Evolutionary conservation across 1,140 invertebrate species (phyloP), one percentile per base, ranked within the genome.

Genomic region (Mylabris phalerata): DNA sequence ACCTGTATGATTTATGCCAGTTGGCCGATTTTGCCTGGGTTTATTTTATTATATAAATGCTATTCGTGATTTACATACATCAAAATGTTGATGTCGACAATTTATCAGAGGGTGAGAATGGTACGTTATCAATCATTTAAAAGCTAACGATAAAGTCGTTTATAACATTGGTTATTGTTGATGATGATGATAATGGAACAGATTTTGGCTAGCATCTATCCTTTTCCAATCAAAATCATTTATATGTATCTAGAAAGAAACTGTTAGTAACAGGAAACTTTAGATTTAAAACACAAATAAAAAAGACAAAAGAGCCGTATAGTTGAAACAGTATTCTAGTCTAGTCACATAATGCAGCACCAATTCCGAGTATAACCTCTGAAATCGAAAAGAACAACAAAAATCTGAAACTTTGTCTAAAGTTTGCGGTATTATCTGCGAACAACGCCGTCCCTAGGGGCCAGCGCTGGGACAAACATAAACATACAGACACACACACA

Each of bases 321-420:
- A 50, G 45, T 48, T 44, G 59, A 41, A 45, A 43, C 47, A 6
- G 48, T 55, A 55, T 50, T 47, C 47, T 46, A 59, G 62, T 61
- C 62, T 50, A 64, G 62, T 64, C 62, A 64, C 62, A 64, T 32
- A 4, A 7, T 32, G 7, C 32, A 32, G 32, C 55, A 64, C 62
- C 45, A 44, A 27, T 6, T 45, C 25, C 58, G 13, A 57, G 57
- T 59, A 64, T 64, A 64, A 59, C 50, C 58, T 50, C 55, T 46
- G 27, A 61, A 62, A 64, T 64, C 62, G 42, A 64, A 61, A 64
- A 64, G 62, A 64, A 64, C 62, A 64, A 64, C 62, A 58, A 64
- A 64, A 64, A 64, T 58, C 50, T 50, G 46, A 51, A 64, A 64
- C 51, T 64, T 57, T 45, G 50, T 44, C 44, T 48, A 25, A 57